phyloP scores from a whole-genome alignment of 2,113 vertebrate genomes.

The Carassius carassius region DNA sequence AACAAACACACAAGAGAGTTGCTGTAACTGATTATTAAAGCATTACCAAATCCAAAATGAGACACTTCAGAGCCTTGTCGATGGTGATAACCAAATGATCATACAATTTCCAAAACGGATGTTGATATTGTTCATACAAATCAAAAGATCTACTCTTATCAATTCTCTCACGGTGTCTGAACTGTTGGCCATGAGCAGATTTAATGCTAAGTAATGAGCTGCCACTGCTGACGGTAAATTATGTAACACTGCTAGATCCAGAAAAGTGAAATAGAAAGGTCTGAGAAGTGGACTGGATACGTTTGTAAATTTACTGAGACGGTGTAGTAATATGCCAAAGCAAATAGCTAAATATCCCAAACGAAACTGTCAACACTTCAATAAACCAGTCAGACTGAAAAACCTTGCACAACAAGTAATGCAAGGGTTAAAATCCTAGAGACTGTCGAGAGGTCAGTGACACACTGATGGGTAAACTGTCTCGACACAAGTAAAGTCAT shows the following conservation, averaged over 20 bases:
- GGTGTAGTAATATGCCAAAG: not conserved
- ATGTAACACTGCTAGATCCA: not conserved
- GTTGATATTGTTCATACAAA: not conserved
- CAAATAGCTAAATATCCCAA: not conserved
- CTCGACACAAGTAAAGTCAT: not conserved
- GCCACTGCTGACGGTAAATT: constrained; percentile 1
- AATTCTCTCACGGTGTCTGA: not conserved
- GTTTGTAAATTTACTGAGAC: not conserved
- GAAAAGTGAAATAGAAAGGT: not conserved
- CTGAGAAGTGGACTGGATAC: not conserved
- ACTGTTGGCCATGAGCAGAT: not conserved
- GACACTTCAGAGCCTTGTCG: not conserved
- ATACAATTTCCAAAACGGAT: not conserved
- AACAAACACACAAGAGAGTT: not conserved
- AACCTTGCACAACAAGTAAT: not conserved
- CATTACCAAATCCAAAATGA: not conserved
- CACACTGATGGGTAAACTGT: not conserved
- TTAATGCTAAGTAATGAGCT: not conserved
- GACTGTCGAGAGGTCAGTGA: not conserved
- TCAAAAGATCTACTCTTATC: not conserved
- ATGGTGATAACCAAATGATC: not conserved
- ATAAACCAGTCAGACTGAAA: not conserved
- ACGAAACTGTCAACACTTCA: not conserved
- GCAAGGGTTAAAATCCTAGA: not conserved
- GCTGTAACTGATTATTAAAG: not conserved